phyloP scores from a whole-genome alignment of 64 coral and sea anemone genomes.

The Pachyseris speciosa region DNA sequence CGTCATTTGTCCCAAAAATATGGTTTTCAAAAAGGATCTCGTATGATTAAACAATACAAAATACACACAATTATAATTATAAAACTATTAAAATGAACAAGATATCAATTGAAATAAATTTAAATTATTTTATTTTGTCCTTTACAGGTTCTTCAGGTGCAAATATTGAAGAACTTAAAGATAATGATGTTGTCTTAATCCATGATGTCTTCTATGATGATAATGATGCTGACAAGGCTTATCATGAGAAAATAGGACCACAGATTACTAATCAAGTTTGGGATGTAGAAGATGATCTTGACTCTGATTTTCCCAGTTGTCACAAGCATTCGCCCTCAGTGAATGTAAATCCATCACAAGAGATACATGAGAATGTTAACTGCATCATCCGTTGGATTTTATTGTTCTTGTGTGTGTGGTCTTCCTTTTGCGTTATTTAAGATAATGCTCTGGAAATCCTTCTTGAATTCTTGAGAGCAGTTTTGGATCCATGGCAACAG shows the following conservation, averaged over 20 bases:
- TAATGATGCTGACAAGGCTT: conserved; percentile 11
- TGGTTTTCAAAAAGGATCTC: too few species aligned
- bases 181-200: neutral
- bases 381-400: conserved; percentile 16
- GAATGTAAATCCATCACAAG: neutral
- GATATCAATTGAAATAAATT: too few species aligned
- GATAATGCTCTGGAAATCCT: conserved; percentile 59
- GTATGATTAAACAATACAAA: too few species aligned
- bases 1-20: too few species aligned
- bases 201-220: neutral
- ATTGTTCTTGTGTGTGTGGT: conserved; percentile 48
- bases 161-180: conserved; percentile 26
- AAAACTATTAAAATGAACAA: too few species aligned
- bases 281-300: conserved; percentile 28
- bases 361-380: neutral
- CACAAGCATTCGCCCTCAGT: neutral
- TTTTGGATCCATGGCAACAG: conserved; percentile 19
- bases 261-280: neutral
- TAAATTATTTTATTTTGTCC: too few species aligned
- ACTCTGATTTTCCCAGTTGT: conserved; percentile 17
- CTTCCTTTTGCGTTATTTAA: conserved; percentile 50
- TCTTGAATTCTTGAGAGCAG: conserved; percentile 13
- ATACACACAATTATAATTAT: too few species aligned
- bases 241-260: conserved; percentile 2
- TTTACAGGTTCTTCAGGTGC: neutral